Conservation (phyloP, 2,888 invertebrate genomes). For the Schrankia costaestrigalis region DNA sequence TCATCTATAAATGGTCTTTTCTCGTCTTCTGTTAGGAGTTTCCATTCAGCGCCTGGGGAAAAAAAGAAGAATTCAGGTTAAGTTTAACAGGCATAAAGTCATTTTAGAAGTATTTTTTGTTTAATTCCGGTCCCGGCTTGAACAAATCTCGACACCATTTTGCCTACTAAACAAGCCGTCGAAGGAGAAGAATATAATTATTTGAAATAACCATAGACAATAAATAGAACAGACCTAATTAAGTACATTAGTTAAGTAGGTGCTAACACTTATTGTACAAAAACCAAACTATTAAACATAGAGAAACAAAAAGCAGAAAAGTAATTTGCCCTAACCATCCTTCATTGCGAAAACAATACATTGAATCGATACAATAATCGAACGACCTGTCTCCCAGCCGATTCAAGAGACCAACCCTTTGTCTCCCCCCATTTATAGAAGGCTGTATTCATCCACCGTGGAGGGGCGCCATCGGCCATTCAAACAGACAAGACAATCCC, state of each 20-base stretch:
- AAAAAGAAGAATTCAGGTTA: no score
- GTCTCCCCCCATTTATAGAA: conserved; percentile 76
- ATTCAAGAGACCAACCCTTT: conserved; percentile 80
- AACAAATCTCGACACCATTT: no score
- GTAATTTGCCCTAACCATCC: conserved; percentile 79
- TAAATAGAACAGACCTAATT: no score
- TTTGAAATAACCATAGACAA: no score
- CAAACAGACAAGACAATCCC: conserved; percentile 80
- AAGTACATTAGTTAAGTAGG: no score
- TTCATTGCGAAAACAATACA: conserved; percentile 71
- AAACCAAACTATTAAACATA: conserved; percentile 21
- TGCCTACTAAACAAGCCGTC: no score
- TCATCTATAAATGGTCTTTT: conserved; percentile 99
- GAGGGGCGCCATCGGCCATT: conserved; percentile 77
- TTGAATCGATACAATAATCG: conserved; percentile 79
- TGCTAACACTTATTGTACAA: no score
- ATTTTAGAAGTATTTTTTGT: no score
- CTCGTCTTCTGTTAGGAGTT: conserved; percentile 94
- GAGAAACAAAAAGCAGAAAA: conserved; percentile 62
- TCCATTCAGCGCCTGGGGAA: conserved; percentile 94
- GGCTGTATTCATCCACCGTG: conserved; percentile 75
- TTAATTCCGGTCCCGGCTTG: no score
- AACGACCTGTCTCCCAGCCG: conserved; percentile 77
- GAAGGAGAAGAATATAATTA: no score
- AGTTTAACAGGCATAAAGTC: no score